These are phyloP conservation scores for Allacma fusca DNA, from an alignment of 2,888 invertebrate species.

Conservation along the genomic window DNA sequence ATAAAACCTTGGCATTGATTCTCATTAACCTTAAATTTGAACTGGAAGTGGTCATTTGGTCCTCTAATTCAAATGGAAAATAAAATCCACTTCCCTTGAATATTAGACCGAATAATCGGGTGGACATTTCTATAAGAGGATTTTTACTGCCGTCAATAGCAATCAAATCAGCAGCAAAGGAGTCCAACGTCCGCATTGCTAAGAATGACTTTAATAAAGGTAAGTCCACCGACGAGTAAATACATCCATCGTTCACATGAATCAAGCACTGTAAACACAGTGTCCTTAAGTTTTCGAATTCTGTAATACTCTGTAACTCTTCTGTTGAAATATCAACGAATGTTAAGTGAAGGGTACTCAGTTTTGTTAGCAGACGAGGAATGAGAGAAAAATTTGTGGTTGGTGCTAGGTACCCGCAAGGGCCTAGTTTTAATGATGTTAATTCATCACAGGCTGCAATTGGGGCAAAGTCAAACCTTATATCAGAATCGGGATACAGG, in stretches of 20 bases:
- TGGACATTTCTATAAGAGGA: not conserved
- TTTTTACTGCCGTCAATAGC: not conserved
- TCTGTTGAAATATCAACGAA: slow-evolving; percentile 14
- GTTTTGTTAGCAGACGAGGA: not conserved
- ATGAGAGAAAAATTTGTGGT: slow-evolving; percentile 1
- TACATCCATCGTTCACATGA: not conserved
- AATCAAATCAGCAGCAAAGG: slow-evolving; percentile 1
- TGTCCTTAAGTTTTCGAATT: not conserved
- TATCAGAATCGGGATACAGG: not conserved
- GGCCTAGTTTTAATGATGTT: not conserved
- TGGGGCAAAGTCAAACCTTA: not conserved
- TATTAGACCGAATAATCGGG: not conserved
- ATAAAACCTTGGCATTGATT: too few relatives aligned
- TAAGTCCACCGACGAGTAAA: not conserved
- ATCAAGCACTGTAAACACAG: not conserved
- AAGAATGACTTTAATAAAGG: not conserved
- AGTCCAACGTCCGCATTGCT: not conserved
- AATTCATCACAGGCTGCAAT: not conserved
- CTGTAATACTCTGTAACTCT: slow-evolving; percentile 1
- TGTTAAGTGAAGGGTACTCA: not conserved
- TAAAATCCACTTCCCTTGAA: slow-evolving; percentile 23
- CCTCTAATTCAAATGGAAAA: slow-evolving; percentile 16
- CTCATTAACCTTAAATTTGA: not conserved
- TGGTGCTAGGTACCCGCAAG: slow-evolving; percentile 18
- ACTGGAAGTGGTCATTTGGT: not conserved